Evolutionary conservation across 1,140 invertebrate genomes (phyloP), one percentile per base, ranked within the genome.

Genomic region (Bathynomus jamesi): DNA sequence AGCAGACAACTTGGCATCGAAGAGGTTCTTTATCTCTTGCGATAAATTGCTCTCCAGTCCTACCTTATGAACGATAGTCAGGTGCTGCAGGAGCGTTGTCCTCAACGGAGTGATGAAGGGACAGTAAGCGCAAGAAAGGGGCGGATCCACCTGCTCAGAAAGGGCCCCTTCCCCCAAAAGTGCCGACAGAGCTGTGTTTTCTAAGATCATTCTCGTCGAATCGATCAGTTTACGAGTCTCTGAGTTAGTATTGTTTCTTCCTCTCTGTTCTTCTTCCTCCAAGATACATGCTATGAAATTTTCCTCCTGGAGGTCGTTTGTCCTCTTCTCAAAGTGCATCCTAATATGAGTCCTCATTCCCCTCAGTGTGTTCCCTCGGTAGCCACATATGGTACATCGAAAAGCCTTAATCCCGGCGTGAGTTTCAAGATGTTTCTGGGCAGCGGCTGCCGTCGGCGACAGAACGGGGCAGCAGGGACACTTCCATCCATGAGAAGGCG

Each of bases 341-440:
- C 95, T 89, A 67, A 98, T 97, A 80, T 99, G 96, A n/a, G 95
- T 98, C 62, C 95, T 87, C 95, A 99, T 98, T 4, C 96, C 95
- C 29, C 95, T 84, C 13, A 97, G 83, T 0, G 96, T 99, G 80
- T 98, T 98, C 13, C 96, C 96, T 78, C 95, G 91, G 84, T 99
- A 99, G 76, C 92, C 89, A 83, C 96, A 98, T 70, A 98, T 90
- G 46, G 90, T 93, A 83, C 96, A 99, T 67, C 92, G 87, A 81
- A 96, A 98, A 0, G 93, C 94, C 79, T 92, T 93, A 4, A 94
- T 90, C 0, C 91, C 91, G 28, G 89, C 89, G 80, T 95, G 93
- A 21, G 89, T 88, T 76, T 94, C 93, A 86, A 95, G 89, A 80
- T 95, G 92, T 74, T 92, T 88, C 80, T 94, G 91, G 13, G 91